A percentile compares a stretch with the other conserved stretches of the same genome.
Conservation (phyloP, 2,113 vertebrate species). For the Fulmarus glacialis region DNA sequence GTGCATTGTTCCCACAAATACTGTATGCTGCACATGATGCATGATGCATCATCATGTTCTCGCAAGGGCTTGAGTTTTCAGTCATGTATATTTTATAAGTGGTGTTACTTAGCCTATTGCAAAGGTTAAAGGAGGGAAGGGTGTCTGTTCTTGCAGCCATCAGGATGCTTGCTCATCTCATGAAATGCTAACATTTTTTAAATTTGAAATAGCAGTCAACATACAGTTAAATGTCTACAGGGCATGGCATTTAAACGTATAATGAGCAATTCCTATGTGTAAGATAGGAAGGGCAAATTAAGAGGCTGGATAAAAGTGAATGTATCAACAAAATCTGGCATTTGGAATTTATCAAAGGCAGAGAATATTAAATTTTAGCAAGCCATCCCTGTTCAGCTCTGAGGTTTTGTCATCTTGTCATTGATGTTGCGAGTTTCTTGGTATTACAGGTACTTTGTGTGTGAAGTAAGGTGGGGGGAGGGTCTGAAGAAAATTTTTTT, state of each 20-base stretch:
- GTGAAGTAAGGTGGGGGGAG: neutral
- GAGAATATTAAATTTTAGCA: neutral
- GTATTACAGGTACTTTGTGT: neutral
- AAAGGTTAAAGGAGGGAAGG: neutral
- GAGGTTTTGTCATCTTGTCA: constrained; percentile 14
- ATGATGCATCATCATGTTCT: constrained; percentile 1
- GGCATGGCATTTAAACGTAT: neutral
- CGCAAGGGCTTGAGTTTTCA: constrained; percentile 51
- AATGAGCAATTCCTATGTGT: neutral
- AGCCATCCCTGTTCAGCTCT: neutral
- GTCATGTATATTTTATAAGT: constrained; percentile 73
- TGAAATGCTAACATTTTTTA: neutral
- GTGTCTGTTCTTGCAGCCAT: neutral
- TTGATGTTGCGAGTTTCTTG: neutral
- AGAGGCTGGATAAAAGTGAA: neutral
- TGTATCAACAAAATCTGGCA: neutral
- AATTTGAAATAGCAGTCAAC: neutral
- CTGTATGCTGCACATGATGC: neutral
- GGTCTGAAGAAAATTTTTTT: neutral
- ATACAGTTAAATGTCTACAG: constrained; percentile 28
- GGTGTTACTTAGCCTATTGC: constrained; percentile 46
- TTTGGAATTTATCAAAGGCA: neutral
- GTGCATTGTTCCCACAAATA: neutral
- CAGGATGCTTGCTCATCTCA: neutral
- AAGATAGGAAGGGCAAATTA: neutral